Base-by-base conservation (phyloP, 2,113 vertebrate genomes). In the Trinectes maculatus region DNA sequence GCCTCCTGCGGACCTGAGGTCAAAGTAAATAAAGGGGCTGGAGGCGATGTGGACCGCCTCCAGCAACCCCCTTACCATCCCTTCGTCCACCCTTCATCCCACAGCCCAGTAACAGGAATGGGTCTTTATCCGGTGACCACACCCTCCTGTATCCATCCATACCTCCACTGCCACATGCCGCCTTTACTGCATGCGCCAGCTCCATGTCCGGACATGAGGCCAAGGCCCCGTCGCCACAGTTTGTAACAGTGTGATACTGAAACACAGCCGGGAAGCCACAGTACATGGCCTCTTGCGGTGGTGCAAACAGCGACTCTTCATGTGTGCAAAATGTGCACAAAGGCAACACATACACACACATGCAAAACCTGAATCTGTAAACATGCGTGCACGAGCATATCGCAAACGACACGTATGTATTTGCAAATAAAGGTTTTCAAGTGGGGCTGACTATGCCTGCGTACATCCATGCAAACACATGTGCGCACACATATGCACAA, bases 21-120 rank as follows among this genome's bases (percentile, higher is more conserved):
- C 90, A 93, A 88, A 90, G 89, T 92, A 91, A 93, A 92, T 92
- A 92, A 91, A 90, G 80, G 83, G 83, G n/a, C n/a, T n/a, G n/a
- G n/a, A n/a, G n/a, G 79, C 74, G 64, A 82, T 72, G 77, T 77
- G 73, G 77, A 78, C 87, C 77, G 83, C 86, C 85, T 77, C 81
- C 79, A 87, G 69, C 84, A 88, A 72, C 82, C 84, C 81, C 65
- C 65, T 77, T 65, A 72, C 71, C 79, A 74, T 61, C 80, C 72
- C 58, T 74, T 82, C 44, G 68, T 66, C 55, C 62, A 1, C 65
- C 68, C 79, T 69, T 57, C 79, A 49, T 78, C 79, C 84, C 55
- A 67, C 61, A 67, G 60, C 59, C 71, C 59, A 53, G 74, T 76
- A 86, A 85, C 85, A 83, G 85, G 82, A 84, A 85, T 79, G 58